These are phyloP conservation scores for Diuraphis noxia DNA, from an alignment of 1,140 invertebrate genomes.

Conservation along the genomic window DNA sequence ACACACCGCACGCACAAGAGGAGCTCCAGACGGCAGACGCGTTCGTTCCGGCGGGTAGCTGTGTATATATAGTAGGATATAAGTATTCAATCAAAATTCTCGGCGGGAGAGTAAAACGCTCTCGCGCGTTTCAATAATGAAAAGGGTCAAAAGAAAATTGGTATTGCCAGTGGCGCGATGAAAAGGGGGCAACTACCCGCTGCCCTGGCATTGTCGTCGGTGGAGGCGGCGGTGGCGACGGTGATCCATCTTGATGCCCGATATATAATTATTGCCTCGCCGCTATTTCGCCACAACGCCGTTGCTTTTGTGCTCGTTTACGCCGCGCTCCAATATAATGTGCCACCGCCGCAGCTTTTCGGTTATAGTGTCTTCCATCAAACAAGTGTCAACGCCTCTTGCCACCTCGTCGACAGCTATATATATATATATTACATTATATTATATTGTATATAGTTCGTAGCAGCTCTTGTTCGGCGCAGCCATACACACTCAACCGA, in stretches of 20 bases:
- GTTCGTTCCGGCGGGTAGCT: neutral
- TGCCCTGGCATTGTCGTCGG: neutral
- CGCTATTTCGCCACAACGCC: neutral
- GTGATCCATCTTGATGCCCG: conserved; percentile 50
- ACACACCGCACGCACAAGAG: neutral
- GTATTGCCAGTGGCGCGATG: conserved; percentile 29
- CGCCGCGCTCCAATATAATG: conserved; percentile 11
- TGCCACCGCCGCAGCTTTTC: conserved; percentile 28
- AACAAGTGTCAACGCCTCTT: conserved; percentile 41
- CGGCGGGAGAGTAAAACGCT: conserved; percentile 41
- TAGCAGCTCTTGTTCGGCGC: neutral
- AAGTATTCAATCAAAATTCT: conserved; percentile 54
- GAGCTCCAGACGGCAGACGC: neutral
- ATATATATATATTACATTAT: neutral
- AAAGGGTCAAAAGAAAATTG: conserved; percentile 54
- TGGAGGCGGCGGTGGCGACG: neutral
- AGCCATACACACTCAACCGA: neutral
- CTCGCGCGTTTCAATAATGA: conserved; percentile 50
- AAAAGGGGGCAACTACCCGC: neutral
- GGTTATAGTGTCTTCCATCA: conserved; percentile 43
- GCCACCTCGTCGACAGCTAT: neutral
- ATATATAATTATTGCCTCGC: conserved; percentile 46
- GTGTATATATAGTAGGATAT: neutral
- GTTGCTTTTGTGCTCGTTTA: conserved; percentile 46
- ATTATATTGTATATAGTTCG: neutral